These are phyloP conservation scores for Glossophaga mutica DNA, from an alignment of 2,797 vertebrate species.

Conservation along the genomic window DNA sequence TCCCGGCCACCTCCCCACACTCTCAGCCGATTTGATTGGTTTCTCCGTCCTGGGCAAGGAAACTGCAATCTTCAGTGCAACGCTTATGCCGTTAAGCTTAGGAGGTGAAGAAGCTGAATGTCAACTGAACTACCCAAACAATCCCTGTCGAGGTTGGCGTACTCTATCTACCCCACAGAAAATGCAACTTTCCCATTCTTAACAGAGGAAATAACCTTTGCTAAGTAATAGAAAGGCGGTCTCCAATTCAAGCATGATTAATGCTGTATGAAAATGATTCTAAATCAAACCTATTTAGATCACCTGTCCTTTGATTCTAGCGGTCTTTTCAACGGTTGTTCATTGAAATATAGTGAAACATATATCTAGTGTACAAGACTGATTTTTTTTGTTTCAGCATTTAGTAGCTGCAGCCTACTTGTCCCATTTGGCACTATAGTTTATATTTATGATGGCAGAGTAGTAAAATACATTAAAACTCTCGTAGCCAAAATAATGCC, in stretches of 20 bases:
- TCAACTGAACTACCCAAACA: background rate
- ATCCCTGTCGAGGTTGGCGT: background rate
- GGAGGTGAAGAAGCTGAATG: background rate
- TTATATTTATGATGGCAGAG: constrained; percentile 60
- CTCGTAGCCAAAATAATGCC: constrained; percentile 65
- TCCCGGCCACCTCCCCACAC: background rate
- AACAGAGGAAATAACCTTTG: background rate
- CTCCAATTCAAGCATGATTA: background rate
- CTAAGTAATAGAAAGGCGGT: background rate
- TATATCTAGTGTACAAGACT: background rate
- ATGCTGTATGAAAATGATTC: constrained; percentile 6
- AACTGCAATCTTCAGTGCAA: background rate
- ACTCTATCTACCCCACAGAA: background rate
- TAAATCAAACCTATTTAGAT: background rate
- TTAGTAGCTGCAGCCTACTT: constrained; percentile 40
- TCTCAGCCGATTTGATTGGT: background rate
- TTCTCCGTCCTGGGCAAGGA: background rate
- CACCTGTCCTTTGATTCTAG: constrained; percentile 32
- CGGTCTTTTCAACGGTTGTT: constrained; percentile 46
- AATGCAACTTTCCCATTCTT: background rate
- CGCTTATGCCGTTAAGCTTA: background rate
- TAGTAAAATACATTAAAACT: constrained; percentile 65
- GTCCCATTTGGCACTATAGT: background rate
- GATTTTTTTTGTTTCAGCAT: constrained; percentile 6
- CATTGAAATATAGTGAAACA: background rate